Conservation (phyloP, 2,888 invertebrate genomes). For the Sarcophaga carnaria region DNA sequence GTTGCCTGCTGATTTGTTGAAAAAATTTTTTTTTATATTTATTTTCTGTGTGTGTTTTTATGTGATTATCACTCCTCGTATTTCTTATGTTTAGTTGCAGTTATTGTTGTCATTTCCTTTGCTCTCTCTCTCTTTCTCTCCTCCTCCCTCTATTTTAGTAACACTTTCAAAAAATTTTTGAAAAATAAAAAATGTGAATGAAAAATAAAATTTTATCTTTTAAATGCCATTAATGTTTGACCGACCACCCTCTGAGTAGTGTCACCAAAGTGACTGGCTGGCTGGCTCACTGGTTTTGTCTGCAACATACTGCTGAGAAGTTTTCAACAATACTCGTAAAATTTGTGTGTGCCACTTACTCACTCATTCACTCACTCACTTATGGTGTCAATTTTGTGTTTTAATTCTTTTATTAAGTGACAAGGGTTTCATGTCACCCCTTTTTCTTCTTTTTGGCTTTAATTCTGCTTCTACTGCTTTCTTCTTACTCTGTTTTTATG, state of each 20-base stretch:
- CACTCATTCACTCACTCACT: slow-evolving; percentile 1
- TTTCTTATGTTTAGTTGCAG: slow-evolving; percentile 55
- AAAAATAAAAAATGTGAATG: neutral
- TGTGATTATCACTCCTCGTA: neutral
- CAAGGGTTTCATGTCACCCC: slow-evolving; percentile 65
- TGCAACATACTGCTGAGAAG: slow-evolving; percentile 17
- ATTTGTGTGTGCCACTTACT: slow-evolving; percentile 32
- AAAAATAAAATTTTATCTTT: slow-evolving; percentile 53
- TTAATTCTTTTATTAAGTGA: slow-evolving; percentile 65
- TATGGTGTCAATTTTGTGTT: slow-evolving; percentile 55
- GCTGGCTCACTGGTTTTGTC: too few species aligned
- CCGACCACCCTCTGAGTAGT: too few species aligned
- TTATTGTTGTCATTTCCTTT: slow-evolving; percentile 56
- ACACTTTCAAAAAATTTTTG: neutral
- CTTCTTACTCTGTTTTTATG: neutral
- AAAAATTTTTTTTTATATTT: neutral
- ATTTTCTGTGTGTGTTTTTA: slow-evolving; percentile 29
- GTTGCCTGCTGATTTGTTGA: slow-evolving; percentile 18
- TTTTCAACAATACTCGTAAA: slow-evolving; percentile 9
- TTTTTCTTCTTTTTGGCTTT: slow-evolving; percentile 21
- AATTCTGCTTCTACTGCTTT: slow-evolving; percentile 9
- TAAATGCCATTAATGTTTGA: slow-evolving; percentile 58
- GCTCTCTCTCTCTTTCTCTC: slow-evolving; percentile 30
- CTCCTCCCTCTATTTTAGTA: slow-evolving; percentile 8
- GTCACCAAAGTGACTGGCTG: neutral